These are phyloP conservation scores for Girardinichthys multiradiatus DNA, from an alignment of 2,113 vertebrate species.

Conservation along the genomic window DNA sequence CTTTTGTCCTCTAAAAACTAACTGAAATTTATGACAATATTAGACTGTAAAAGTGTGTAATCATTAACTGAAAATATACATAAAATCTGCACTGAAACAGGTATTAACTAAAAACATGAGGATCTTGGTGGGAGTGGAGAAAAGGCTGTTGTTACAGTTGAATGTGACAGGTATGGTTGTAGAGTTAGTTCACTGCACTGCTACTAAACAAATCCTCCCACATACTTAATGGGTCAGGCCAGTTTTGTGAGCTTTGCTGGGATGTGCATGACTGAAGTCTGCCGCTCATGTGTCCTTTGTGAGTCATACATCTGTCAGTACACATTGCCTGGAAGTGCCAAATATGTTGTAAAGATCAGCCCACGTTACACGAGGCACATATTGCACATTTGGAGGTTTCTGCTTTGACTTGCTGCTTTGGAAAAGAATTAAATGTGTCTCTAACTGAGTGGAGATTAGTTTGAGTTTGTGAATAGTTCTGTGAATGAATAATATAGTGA, in stretches of 20 bases:
- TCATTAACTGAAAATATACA: too few relatives aligned
- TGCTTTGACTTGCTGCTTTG: slow-evolving; percentile 28
- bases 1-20: neutral
- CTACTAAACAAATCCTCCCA: slow-evolving; percentile 18
- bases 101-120: neutral
- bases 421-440: too few relatives aligned
- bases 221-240: neutral
- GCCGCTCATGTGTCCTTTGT: slow-evolving; percentile 28
- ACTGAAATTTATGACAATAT: neutral
- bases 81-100: neutral
- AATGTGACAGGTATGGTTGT: slow-evolving; percentile 8
- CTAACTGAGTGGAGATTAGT: neutral
- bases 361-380: neutral
- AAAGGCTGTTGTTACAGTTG: neutral
- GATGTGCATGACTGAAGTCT: slow-evolving; percentile 23
- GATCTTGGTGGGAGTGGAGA: neutral
- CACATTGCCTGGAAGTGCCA: neutral
- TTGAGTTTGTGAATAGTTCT: neutral
- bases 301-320: slow-evolving; percentile 58
- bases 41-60: too few relatives aligned
- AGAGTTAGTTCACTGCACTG: neutral
- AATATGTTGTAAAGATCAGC: slow-evolving; percentile 10
- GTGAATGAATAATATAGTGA: neutral
- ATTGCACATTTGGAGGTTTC: slow-evolving; percentile 1
- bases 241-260: slow-evolving; percentile 25